phyloP scores from a whole-genome alignment of 2,113 vertebrate species.

The Ailuropoda melanoleuca region DNA sequence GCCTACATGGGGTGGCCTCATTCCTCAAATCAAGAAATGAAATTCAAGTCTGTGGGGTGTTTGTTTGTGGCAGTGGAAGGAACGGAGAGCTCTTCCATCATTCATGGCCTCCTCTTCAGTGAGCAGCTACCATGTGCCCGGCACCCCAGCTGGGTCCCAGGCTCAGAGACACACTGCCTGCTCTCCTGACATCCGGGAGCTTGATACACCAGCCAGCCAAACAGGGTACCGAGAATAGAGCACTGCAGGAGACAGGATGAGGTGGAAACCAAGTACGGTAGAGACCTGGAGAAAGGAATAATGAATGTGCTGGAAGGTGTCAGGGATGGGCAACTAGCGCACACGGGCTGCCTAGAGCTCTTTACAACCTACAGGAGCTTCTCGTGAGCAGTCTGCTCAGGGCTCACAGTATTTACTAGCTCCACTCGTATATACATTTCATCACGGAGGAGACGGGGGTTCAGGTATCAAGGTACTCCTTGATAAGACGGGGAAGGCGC shows the following conservation, averaged over 20 bases:
- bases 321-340: background rate
- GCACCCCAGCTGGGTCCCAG: background rate
- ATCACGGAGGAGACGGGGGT: background rate
- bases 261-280: background rate
- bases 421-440: no score
- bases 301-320: background rate
- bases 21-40: background rate
- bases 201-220: background rate
- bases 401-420: background rate
- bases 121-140: background rate
- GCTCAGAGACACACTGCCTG: background rate
- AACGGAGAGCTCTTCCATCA: background rate
- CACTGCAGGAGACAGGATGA: accelerated
- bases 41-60: background rate
- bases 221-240: background rate
- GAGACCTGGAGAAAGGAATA: background rate
- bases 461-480: background rate
- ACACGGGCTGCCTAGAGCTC: background rate
- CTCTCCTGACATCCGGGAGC: background rate
- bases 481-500: background rate
- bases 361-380: background rate
- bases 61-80: background rate
- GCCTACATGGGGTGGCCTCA: no score
- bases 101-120: background rate
- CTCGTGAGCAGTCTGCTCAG: background rate